phyloP scores from a whole-genome alignment of 2,113 vertebrate species.

The Ibidorhyncha struthersii region DNA sequence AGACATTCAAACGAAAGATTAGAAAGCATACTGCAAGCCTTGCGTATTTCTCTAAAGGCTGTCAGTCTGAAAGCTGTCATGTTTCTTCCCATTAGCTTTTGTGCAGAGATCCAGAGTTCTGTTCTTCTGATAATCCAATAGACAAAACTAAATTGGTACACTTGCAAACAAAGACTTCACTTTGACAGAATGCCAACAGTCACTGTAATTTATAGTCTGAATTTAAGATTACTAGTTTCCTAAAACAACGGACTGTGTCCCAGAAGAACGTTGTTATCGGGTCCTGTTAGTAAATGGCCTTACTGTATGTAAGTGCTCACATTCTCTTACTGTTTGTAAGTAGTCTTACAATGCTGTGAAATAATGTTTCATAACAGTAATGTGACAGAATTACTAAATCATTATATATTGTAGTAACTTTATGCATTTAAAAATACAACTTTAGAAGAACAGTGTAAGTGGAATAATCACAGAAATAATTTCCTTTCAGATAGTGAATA shows the following conservation, averaged over 20 bases:
- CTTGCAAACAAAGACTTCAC: not conserved
- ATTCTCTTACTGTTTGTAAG: not conserved
- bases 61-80: not conserved
- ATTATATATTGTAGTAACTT: not conserved
- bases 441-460: not conserved
- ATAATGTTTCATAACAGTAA: not conserved
- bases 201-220: constrained; percentile 40
- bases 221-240: constrained; percentile 36
- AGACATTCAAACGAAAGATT: not conserved
- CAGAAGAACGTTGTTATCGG: not conserved
- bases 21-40: not conserved
- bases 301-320: not conserved
- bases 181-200: constrained; percentile 44
- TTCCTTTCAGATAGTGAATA: not conserved
- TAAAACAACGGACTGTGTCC: constrained; percentile 10
- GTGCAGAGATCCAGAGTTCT: not conserved
- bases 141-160: constrained; percentile 10
- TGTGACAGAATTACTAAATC: not conserved
- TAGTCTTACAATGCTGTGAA: not conserved
- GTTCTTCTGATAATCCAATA: constrained; percentile 21
- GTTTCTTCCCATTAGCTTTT: not conserved
- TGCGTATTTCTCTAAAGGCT: not conserved
- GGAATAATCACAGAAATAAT: not conserved
- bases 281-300: not conserved
- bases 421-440: not conserved